Evolutionary conservation across 1,140 invertebrate species (phyloP).

Genomic region (Tetragnatha versicolor): DNA sequence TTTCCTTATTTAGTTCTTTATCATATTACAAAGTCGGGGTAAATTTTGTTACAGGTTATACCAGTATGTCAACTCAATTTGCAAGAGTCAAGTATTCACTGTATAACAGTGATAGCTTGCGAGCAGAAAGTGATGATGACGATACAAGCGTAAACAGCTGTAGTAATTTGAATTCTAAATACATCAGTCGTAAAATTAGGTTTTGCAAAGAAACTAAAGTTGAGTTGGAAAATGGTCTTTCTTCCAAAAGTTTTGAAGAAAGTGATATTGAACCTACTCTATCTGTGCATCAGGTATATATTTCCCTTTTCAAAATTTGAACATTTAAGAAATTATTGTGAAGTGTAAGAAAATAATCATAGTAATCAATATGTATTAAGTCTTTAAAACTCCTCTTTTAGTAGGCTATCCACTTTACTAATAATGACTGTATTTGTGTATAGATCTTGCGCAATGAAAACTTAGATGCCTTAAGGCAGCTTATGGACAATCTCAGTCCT

Average conservation of each 20-base stretch:
- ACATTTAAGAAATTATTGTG: not conserved
- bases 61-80: conserved; percentile 30
- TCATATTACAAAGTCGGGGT: too few species aligned
- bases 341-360: not conserved
- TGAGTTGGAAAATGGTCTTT: not conserved
- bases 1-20: too few species aligned
- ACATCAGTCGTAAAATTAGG: not conserved
- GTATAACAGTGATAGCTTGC: conserved; percentile 30
- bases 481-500: conserved; percentile 16
- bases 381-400: not conserved
- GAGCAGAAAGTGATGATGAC: conserved; percentile 46
- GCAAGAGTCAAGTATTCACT: conserved; percentile 40
- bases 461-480: not conserved
- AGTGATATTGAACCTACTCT: not conserved
- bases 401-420: not conserved
- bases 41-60: too few species aligned
- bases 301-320: not conserved
- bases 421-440: not conserved
- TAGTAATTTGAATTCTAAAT: conserved; percentile 15
- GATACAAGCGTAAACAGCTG: conserved; percentile 15
- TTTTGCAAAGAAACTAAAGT: conserved; percentile 36
- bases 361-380: not conserved
- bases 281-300: not conserved
- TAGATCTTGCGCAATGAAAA: conserved; percentile 34
- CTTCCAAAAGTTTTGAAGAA: not conserved